Conservation (phyloP, 2,888 invertebrate species). For the Sabatieria punctata region DNA sequence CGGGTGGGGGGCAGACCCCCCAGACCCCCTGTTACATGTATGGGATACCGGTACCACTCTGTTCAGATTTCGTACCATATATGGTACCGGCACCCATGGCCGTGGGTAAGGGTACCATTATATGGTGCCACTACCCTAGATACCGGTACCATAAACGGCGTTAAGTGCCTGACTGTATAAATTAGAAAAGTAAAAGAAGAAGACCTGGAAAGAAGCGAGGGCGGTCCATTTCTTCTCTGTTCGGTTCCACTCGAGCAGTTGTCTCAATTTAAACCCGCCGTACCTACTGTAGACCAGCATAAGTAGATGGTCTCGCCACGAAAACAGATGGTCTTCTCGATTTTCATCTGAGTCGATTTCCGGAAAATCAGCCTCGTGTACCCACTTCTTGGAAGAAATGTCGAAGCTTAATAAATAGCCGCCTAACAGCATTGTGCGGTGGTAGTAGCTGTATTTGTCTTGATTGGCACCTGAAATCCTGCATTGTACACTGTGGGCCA, state of each 20-base stretch:
- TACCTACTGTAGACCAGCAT: not conserved
- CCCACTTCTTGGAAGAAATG: not conserved
- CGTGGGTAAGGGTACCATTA: no score
- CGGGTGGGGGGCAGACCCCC: no score
- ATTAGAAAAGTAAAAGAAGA: no score
- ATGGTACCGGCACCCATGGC: no score
- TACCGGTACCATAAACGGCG: no score
- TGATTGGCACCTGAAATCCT: not conserved
- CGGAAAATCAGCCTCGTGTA: not conserved
- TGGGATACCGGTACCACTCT: no score
- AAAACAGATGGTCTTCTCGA: not conserved
- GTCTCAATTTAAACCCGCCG: not conserved
- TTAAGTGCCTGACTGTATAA: no score
- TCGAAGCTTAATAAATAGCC: not conserved
- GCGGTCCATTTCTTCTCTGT: not conserved
- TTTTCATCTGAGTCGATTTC: constrained; percentile 1
- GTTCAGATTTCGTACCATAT: no score
- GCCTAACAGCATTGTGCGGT: not conserved
- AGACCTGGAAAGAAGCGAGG: no score
- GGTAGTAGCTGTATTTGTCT: not conserved
- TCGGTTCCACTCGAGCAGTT: not conserved
- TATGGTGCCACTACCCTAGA: no score
- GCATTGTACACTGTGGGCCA: no score
- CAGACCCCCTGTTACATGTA: no score
- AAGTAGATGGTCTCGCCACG: not conserved